phyloP scores from a whole-genome alignment of 2,113 vertebrate species.

The Apteryx mantelli region DNA sequence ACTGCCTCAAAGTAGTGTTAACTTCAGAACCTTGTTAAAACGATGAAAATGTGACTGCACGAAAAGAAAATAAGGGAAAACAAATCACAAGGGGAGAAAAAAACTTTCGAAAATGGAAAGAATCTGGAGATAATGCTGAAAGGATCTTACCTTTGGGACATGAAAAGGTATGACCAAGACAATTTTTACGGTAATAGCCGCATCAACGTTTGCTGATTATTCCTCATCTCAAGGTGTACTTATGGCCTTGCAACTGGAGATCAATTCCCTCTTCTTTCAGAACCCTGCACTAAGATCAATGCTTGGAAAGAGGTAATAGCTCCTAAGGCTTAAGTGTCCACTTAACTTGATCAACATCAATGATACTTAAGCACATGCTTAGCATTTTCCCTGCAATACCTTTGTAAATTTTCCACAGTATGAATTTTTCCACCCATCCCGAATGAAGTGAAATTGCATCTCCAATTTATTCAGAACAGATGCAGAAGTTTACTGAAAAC shows the following conservation, averaged over 20 bases:
- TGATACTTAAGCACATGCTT: neutral
- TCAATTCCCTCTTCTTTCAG: neutral
- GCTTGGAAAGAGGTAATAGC: neutral
- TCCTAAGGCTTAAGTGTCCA: neutral
- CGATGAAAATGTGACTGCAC: neutral
- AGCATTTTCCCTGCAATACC: neutral
- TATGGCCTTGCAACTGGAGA: neutral
- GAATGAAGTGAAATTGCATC: neutral
- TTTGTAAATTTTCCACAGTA: neutral
- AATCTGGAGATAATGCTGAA: neutral
- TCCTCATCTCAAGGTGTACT: neutral
- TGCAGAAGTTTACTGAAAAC: neutral
- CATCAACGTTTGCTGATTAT: neutral
- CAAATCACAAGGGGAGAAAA: neutral
- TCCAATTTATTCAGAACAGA: neutral
- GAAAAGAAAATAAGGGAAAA: conserved; percentile 37
- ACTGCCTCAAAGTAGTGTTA: conserved; percentile 30
- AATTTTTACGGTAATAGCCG: neutral
- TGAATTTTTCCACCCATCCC: neutral
- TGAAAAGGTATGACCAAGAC: neutral
- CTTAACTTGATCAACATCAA: neutral
- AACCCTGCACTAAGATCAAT: neutral
- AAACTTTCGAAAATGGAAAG: neutral
- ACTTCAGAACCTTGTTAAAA: conserved; percentile 46
- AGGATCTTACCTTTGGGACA: neutral